Evolutionary conservation across 2,113 vertebrate species (phyloP), one percentile per base, ranked within the genome.

Genomic region (Hippocampus comes): DNA sequence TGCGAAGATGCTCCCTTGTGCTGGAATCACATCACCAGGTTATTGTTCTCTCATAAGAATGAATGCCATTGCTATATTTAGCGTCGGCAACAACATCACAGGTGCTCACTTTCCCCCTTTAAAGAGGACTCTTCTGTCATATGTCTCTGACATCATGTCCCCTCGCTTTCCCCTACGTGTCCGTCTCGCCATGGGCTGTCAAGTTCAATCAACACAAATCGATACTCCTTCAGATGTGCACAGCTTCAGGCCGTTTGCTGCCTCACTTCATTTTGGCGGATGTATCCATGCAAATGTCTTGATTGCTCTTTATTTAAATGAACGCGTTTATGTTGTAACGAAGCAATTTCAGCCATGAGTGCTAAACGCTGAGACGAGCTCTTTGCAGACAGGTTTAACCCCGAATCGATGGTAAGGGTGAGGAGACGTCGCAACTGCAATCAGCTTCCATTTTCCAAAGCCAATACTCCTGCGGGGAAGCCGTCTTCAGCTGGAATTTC

Each of bases 391-490:
- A 77, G 83, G 82, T 87, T 89, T 84, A 86, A 86, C 78, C 81
- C 71, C 60, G 75, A 88, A 88, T 89, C 83, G 67, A 89, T 88
- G 86, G 81, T 77, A 78, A 76, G 72, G 61, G 81, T 27, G 77
- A 78, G 70, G 82, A 88, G 77, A 86, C 76, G 69, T 72, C 66
- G 79, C 76, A 86, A 82, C 86, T 42, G 78, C 85, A 87, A 90
- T 87, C 85, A 89, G 85, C 82, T 69, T 75, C 80, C 75, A 78
- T 88, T 86, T 78, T 85, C 85, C 68, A 80, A 84, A 84, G 87
- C 87, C 80, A 83, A 87, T 86, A 85, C 78, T 89, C 82, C 84
- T 87, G 85, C 81, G 80, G 84, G 87, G 85, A 80, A 67, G 57
- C 79, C 73, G 77, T 86, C 82, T 85, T 86, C 83, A 78, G 77